Base-by-base conservation (phyloP, 2,113 vertebrate species). In the Oreotrochilus melanogaster region DNA sequence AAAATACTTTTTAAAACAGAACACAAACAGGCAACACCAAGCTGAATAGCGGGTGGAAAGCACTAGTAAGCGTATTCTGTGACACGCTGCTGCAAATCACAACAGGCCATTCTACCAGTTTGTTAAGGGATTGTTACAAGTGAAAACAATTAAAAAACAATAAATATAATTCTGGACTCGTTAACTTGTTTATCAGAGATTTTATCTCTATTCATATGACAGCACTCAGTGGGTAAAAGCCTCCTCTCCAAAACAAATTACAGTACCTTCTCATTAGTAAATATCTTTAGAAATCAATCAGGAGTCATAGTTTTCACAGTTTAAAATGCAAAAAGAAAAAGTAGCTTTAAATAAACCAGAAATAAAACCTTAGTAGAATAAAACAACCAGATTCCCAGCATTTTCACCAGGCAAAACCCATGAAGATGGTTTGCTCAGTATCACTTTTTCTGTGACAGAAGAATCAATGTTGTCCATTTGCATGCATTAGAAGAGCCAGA, bases 1-100 rank as follows among this genome's bases (percentile, higher is more conserved):
- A 93, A 92, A 96, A 95, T 65, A 96, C 82, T 92, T 92, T 95
- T 95, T 65, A 92, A 96, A 95, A 78, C 88, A 81, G 93, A 90
- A 94, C 96, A 95, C 88, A 91, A 81, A 89, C 93, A 81, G 53
- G 45, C 70, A 95, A 73, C 30, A 87, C 86, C 75, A 70, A 84
- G 79, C 90, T 96, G 94, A 97, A 93, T 86, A 96, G 93, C 0
- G 18, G 18, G 43, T 79, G 58, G 96, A 97, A 97, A 97, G 86
- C 82, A 42, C 92, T 89, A 89, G 96, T 89, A 97, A 96, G 84
- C 58, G 54, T 70, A 86, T 96, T 95, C 88, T 93, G 95, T 17
- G 65, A 78, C 69, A 47, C 1, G 15, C 90, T 67, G 79, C 86
- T 86, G 86, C 88, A 92, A 78, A 96, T 86, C 90, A 93, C 88